A percentile compares a stretch with the other conserved stretches of the same genome.
These are phyloP conservation scores for Gobiocypris rarus DNA, from an alignment of 2,113 vertebrate genomes.

Conservation along the genomic window DNA sequence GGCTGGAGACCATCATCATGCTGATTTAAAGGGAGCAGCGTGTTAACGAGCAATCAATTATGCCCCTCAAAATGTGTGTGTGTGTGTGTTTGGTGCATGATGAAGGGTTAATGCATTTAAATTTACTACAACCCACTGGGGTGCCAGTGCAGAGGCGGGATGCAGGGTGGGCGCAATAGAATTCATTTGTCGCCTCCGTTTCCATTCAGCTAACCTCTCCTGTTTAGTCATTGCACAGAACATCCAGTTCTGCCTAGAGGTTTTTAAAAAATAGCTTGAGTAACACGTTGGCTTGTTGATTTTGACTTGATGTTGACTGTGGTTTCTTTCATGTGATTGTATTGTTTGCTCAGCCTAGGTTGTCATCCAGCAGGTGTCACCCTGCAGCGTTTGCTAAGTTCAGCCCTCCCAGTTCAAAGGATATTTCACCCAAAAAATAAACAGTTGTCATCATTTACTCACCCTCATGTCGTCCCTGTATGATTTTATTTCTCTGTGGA, in stretches of 20 bases:
- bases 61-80: slow-evolving; percentile 27
- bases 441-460: neutral
- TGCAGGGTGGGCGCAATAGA: neutral
- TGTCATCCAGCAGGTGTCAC: neutral
- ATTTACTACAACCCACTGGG: slow-evolving; percentile 32
- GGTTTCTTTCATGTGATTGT: neutral
- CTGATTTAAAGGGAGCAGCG: slow-evolving; percentile 45
- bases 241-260: neutral
- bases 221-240: neutral
- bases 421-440: neutral
- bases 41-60: slow-evolving; percentile 58
- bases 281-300: neutral
- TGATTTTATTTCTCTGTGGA: neutral
- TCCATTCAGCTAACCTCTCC: neutral
- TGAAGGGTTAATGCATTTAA: slow-evolving; percentile 52
- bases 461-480: neutral
- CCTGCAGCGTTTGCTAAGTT: neutral
- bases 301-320: neutral
- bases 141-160: slow-evolving; percentile 17
- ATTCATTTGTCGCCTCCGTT: neutral
- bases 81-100: neutral
- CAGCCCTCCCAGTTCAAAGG: neutral
- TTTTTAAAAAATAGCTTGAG: neutral
- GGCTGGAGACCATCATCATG: slow-evolving; percentile 50
- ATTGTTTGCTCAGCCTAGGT: neutral